Evolutionary conservation across 2,113 vertebrate species (phyloP).

Genomic region (Nerophis ophidion): DNA sequence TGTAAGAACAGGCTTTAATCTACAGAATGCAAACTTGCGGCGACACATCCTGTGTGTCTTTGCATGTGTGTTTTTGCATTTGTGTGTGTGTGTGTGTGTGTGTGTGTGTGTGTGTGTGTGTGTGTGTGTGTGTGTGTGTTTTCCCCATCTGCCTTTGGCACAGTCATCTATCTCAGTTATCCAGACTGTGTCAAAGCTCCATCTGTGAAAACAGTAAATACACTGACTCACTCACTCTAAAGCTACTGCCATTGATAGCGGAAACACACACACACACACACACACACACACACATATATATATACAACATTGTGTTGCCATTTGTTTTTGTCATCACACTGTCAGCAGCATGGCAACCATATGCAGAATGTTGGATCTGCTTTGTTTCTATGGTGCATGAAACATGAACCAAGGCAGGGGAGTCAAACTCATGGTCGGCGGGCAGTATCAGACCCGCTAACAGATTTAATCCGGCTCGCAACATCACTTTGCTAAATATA

Average conservation of each 20-base stretch:
- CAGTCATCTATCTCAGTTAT: constrained; percentile 69
- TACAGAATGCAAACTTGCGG: neutral
- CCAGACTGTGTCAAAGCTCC: constrained; percentile 66
- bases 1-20: too few relatives aligned
- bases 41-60: neutral
- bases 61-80: too few relatives aligned
- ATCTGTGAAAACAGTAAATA: constrained; percentile 71
- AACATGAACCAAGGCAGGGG: too few relatives aligned
- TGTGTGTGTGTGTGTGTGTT: constrained; percentile 26
- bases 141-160: constrained; percentile 53
- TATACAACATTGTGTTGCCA: constrained; percentile 37
- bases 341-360: constrained; percentile 44
- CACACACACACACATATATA: constrained; percentile 12
- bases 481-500: too few relatives aligned
- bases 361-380: constrained; percentile 20
- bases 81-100: too few relatives aligned
- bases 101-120: neutral
- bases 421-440: too few relatives aligned
- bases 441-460: too few relatives aligned
- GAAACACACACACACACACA: constrained; percentile 15
- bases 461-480: too few relatives aligned
- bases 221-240: constrained; percentile 52
- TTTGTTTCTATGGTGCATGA: neutral
- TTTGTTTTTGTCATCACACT: constrained; percentile 57
- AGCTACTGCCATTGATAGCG: constrained; percentile 52